A percentile compares a stretch with the other conserved stretches of the same genome.
Evolutionary conservation across 1,140 invertebrate genomes (phyloP).

Genomic region (Drosophila sp.): DNA sequence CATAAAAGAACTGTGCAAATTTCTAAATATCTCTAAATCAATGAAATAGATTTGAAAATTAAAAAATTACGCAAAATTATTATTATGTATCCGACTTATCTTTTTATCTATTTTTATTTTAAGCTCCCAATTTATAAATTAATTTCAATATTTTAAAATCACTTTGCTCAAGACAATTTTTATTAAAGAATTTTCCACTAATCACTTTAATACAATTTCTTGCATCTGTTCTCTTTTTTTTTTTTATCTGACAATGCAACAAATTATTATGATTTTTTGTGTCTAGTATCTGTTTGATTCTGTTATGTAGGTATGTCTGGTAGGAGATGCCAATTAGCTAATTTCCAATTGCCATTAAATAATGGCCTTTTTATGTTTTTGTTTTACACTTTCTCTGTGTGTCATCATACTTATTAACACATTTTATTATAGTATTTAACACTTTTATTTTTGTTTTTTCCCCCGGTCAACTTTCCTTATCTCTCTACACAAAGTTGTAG

Average conservation of each 20-base stretch:
- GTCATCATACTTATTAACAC: constrained; percentile 35
- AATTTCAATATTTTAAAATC: too few species aligned
- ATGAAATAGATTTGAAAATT: too few species aligned
- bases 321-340: background rate
- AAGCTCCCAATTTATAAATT: too few species aligned
- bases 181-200: too few species aligned
- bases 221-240: background rate
- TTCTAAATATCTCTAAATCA: too few species aligned
- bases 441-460: constrained; percentile 17
- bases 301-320: background rate
- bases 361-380: constrained; percentile 5
- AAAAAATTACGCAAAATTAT: too few species aligned
- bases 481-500: background rate
- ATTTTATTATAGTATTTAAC: constrained; percentile 22
- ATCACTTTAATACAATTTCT: too few species aligned
- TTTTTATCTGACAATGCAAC: background rate
- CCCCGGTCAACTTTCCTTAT: background rate
- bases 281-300: background rate
- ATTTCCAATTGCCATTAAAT: constrained; percentile 9
- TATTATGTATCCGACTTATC: too few species aligned
- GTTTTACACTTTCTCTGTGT: constrained; percentile 7
- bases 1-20: too few species aligned
- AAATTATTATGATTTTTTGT: background rate
- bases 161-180: too few species aligned
- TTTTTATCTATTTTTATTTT: too few species aligned